Percentiles rank a stretch among this genome's conserved stretches.
Conservation (phyloP, 2,888 invertebrate species). For the Andrena trimmerana region DNA sequence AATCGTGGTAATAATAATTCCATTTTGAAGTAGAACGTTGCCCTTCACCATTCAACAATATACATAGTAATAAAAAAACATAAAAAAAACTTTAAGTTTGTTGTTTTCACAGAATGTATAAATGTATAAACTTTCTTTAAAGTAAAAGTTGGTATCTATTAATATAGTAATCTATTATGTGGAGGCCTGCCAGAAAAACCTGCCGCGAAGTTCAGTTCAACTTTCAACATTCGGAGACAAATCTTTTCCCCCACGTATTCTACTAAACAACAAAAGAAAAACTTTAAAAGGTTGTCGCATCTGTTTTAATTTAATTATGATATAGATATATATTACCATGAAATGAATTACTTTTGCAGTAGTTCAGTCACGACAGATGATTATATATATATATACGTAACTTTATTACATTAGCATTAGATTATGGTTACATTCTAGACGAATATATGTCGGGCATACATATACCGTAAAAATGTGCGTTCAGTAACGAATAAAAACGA, state of each 20-base stretch:
- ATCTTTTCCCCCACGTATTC: neutral
- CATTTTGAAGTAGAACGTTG: no score
- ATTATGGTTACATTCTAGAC: slow-evolving; percentile 33
- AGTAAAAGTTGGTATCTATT: no score
- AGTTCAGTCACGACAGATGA: neutral
- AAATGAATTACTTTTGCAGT: neutral
- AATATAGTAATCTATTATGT: no score
- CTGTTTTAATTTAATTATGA: neutral
- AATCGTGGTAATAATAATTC: no score
- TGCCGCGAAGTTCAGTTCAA: neutral
- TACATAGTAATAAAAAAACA: no score
- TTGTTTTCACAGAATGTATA: no score
- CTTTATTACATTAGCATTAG: slow-evolving; percentile 38
- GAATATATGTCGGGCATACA: neutral
- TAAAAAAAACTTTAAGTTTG: no score
- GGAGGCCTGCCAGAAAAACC: no score
- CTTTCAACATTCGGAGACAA: neutral
- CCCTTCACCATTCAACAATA: no score
- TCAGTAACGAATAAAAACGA: slow-evolving; percentile 15
- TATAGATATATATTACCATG: neutral
- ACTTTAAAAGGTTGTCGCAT: neutral
- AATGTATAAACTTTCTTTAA: no score
- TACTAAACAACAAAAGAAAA: neutral
- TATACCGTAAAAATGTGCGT: slow-evolving; percentile 8
- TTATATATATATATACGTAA: slow-evolving; percentile 9